A percentile compares a stretch with the other conserved stretches of the same genome.
Evolutionary conservation across 92 coral and sea anemone genomes (phyloP).

Genomic region (Phenganax marumi): DNA sequence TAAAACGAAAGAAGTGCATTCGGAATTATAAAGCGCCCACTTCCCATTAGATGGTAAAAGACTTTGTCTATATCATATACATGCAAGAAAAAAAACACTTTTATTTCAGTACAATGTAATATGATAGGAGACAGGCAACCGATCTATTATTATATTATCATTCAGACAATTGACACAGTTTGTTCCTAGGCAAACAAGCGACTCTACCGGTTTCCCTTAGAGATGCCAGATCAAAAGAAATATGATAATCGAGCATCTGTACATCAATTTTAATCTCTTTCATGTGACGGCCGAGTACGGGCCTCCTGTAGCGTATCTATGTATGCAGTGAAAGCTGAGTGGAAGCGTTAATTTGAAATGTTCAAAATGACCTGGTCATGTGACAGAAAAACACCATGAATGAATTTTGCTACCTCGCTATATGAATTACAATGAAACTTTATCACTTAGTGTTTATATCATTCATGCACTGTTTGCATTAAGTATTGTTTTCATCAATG

Average conservation of each 20-base stretch:
- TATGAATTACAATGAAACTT: no score
- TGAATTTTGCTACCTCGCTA: no score
- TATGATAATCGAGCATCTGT: constrained; percentile 17
- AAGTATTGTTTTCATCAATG: no score
- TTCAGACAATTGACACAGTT: not conserved
- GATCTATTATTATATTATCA: not conserved
- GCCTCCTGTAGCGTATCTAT: constrained; percentile 5
- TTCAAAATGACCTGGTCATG: constrained; percentile 2
- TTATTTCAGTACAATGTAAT: no score
- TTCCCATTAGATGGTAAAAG: no score
- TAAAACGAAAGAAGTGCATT: no score
- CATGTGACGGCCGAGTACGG: constrained; percentile 2
- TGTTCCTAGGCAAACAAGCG: constrained; percentile 10
- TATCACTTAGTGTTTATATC: no score
- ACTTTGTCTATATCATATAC: no score
- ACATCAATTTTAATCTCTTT: not conserved
- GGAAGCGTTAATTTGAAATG: not conserved
- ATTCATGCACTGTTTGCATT: not conserved
- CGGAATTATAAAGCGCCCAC: no score
- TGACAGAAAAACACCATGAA: not conserved
- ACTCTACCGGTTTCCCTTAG: not conserved
- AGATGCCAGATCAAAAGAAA: constrained; percentile 6
- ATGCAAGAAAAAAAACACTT: no score
- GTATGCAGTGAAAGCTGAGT: not conserved
- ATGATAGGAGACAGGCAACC: not conserved